Evolutionary conservation across 2,888 invertebrate species (phyloP), one percentile per base, ranked within the genome.

Genomic region (Hirudinaria manillensis): DNA sequence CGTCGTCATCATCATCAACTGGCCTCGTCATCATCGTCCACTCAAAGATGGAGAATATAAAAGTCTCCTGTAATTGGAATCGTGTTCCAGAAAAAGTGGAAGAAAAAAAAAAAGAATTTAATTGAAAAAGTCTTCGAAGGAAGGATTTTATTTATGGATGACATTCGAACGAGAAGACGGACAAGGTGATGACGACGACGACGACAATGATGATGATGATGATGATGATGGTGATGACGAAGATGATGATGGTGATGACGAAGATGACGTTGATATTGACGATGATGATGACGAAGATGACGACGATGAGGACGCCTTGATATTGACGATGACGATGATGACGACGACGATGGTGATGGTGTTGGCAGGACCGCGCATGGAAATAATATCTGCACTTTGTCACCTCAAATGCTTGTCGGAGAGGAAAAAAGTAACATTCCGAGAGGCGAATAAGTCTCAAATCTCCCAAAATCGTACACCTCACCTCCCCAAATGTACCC

Each of bases 181-280:
- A 27, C 27, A 68, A 6, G 68, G 29, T n/a, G 45, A 70, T 70
- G 70, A 70, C 36, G 45, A 38, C 24, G 70, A 70, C n/a, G 70
- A 70, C 36, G 38, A 38, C 24, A 21, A 70, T 70, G 70, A 45
- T 38, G 3, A 71, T 24, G 71, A 51, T 24, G 71, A 71, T 36
- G 53, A 71, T 36, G 71, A 71, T 71, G 51, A 51, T 32, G 70
- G 32, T 32, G 56, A 56, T 13, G 13, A 3, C n/a, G 13, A 56
- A 4, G 56, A 56, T 16, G 53, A 53, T 19, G 53, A 65, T 24
- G 36, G 24, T 53, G 53, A 53, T 53, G 53, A 53, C 19, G 53
- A 53, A 16, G 53, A 53, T 53, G 53, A n/a, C n/a, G n/a, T n/a
- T n/a, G n/a, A n/a, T n/a, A n/a, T n/a, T n/a, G n/a, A n/a, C n/a